Base-by-base conservation (phyloP, 2,113 vertebrate species). In the Bujurquina vittata region DNA sequence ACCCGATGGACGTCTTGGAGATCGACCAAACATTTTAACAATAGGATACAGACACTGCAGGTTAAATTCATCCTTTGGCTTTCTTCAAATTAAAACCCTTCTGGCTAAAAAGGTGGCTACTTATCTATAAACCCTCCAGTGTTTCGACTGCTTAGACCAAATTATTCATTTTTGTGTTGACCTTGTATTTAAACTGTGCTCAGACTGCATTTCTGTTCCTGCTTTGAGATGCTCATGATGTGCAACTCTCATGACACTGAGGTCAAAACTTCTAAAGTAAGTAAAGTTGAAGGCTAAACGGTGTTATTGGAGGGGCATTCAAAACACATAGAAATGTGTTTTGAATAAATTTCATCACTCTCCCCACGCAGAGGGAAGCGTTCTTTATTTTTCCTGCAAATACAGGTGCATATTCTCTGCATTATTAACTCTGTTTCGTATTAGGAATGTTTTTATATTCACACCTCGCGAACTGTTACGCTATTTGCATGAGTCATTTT, bases 1-100 rank as follows among this genome's bases (percentile, higher is more conserved):
- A 55, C 56, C 86, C 81, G 89, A 88, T 62, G 82, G 86, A 82
- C 65, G n/a, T 57, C 10, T 40, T 81, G 79, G 49, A 75, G 76
- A 90, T 62, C 35, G 40, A 79, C 78, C 83, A 84, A 84, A 40
- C 55, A 60, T 61, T 74, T 77, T 83, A 82, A 81, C 67, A 58
- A 49, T 22, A 52, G 78, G 55, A 49, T 75, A 60, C 84, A 77
- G 26, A 86, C 67, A 67, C 43, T 52, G 14, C 15, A 6, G 61
- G 18, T 83, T 80, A 75, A 79, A 85, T 56, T 33, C 29, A 52
- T 83, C 57, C 75, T 86, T 56, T 65, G 40, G 26, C 15, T 86
- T 79, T 79, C 26, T 72, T 80, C 65, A 79, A 60, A 88, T 82
- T 62, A 5, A 76, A 74, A 26, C 23, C 14, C 1, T 52, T 69